Conservation (phyloP, 2,797 vertebrate genomes). For the Euthynnus affinis region DNA sequence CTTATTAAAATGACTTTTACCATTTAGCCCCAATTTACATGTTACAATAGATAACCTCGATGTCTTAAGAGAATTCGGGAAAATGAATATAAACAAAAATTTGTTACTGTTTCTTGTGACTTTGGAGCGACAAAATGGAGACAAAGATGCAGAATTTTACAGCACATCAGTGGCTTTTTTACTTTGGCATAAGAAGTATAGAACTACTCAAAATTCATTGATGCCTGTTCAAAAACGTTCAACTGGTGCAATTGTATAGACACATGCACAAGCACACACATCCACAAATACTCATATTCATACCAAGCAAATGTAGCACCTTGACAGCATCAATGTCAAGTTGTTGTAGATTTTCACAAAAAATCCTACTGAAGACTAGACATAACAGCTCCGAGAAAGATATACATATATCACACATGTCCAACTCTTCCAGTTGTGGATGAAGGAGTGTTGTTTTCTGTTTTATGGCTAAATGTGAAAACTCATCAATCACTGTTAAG, state of each 20-base stretch:
- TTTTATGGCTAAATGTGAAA: conserved; percentile 52
- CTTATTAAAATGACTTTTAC: neutral
- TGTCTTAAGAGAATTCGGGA: neutral
- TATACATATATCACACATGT: neutral
- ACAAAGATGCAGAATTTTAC: neutral
- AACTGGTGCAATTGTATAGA: neutral
- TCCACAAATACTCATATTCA: conserved; percentile 3
- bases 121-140: neutral
- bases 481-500: conserved; percentile 65
- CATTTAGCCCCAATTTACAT: neutral
- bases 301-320: conserved; percentile 23
- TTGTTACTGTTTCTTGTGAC: neutral
- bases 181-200: neutral
- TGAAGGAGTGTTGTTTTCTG: conserved; percentile 41
- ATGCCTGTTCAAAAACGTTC: neutral
- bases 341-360: conserved; percentile 25
- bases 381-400: conserved; percentile 12
- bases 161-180: neutral
- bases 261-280: too few species aligned
- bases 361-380: conserved; percentile 23
- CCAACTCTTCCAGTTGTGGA: conserved; percentile 1
- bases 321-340: conserved; percentile 42
- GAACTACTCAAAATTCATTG: neutral
- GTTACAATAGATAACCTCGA: neutral
- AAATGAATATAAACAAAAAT: neutral